Conservation (phyloP, 2,888 invertebrate genomes). For the Pristionchus mayeri region DNA sequence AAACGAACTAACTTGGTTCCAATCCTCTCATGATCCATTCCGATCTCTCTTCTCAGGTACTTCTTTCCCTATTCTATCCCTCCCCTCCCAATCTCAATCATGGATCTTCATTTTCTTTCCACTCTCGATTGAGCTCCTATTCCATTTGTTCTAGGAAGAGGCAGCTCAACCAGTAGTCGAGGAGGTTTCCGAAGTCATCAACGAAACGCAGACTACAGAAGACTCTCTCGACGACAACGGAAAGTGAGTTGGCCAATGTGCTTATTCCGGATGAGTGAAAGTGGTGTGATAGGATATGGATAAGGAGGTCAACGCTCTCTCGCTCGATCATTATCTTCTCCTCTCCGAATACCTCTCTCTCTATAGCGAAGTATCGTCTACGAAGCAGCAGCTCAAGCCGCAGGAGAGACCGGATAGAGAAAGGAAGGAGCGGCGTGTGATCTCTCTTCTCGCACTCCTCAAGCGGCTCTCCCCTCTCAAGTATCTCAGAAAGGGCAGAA, state of each 20-base stretch:
- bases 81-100: constrained; percentile 3
- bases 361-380: constrained; percentile 35
- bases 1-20: neutral
- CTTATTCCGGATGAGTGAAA: constrained; percentile 44
- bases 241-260: neutral
- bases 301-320: constrained; percentile 38
- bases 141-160: neutral
- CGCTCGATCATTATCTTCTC: constrained; percentile 36
- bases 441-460: constrained; percentile 34
- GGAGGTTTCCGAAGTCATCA: neutral
- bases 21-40: constrained; percentile 7
- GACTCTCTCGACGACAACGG: constrained; percentile 14
- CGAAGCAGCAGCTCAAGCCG: neutral
- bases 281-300: neutral
- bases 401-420: constrained; percentile 12
- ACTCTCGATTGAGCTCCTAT: neutral
- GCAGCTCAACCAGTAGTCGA: neutral
- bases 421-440: neutral
- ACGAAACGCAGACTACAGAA: neutral
- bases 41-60: constrained; percentile 33
- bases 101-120: neutral
- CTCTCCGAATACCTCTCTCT: constrained; percentile 35
- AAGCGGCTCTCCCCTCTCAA: constrained; percentile 18
- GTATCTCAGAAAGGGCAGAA: constrained; percentile 26
- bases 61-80: neutral